A percentile compares a stretch with the other conserved stretches of the same genome.
Conservation (phyloP, 2,113 vertebrate species). For the Centropus unirufus region DNA sequence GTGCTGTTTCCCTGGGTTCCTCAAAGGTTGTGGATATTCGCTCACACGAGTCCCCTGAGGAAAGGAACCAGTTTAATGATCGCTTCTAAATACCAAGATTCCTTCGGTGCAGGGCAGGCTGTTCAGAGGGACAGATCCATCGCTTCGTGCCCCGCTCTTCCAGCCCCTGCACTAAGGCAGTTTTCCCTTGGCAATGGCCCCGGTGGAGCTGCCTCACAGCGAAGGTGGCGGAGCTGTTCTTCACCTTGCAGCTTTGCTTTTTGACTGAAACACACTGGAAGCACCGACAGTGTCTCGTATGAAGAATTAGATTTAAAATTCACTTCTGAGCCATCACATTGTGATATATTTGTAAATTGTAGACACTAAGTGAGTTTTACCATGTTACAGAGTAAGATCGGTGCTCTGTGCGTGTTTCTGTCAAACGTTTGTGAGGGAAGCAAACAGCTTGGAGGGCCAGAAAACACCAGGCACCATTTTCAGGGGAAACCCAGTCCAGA, state of each 20-base stretch:
- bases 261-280: not conserved
- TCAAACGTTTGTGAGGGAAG: not conserved
- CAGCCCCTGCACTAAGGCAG: not conserved
- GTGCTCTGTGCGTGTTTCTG: not conserved
- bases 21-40: not conserved
- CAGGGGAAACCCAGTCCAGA: slow-evolving; percentile 51
- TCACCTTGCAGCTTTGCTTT: not conserved
- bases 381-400: not conserved
- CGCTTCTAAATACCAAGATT: not conserved
- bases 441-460: slow-evolving; percentile 26
- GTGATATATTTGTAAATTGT: not conserved
- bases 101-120: not conserved
- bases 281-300: not conserved
- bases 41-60: not conserved
- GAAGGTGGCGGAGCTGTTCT: not conserved
- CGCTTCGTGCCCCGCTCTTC: not conserved
- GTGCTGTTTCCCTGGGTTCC: not conserved
- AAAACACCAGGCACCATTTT: slow-evolving; percentile 28
- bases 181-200: not conserved
- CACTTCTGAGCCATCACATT: not conserved
- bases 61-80: not conserved
- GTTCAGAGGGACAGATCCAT: not conserved
- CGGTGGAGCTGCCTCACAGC: not conserved
- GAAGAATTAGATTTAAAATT: not conserved
- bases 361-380: not conserved